Evolutionary conservation across 2,888 invertebrate genomes (phyloP), one percentile per base, ranked within the genome.

Genomic region (Drosophila mulleri): DNA sequence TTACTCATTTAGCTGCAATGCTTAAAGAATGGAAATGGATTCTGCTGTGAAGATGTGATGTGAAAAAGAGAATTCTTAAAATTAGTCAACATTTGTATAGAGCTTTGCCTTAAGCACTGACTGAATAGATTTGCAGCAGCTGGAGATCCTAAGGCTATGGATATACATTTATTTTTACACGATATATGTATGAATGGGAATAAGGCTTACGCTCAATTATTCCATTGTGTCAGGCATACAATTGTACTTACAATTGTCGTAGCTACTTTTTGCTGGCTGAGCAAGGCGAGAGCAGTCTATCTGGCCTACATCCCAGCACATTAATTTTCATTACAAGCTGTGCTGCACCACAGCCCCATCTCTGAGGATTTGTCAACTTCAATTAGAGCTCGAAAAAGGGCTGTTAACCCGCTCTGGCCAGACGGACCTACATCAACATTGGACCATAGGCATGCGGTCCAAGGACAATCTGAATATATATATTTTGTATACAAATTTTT

Each of bases 351-450:
- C 12, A 11, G 45, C 23, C 39, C 23, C 11, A 26, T 23, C 53
- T 39, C 35, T 45, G 9, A 29, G 67, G 39, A 37, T 37, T 67
- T 62, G 53, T 44, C 48, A 58, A 61, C 58, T 70, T 66, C 23
- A 79, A 75, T 71, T 75, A 61, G 45, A 41, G 4, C 44, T 32
- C n/a, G 32, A 67, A 67, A 57, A 58, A 37, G 47, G 39, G 35
- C 42, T 39, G n/a, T 12, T 11, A 23, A 14, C 26, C 68, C 68
- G 64, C 61, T 59, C 63, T 67, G 65, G 50, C 69, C 63, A 59
- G 47, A 58, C 63, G 29, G 50, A 63, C 75, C 72, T 69, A 63
- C 67, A 65, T 75, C 68, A 78, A 71, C 66, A 61, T 45, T 59
- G 53, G 32, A 32, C 32, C 32, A 16, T 45, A 68, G 45, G 37